Evolutionary conservation across 2,797 vertebrate genomes (phyloP), one percentile per base, ranked within the genome.

Genomic region (Smutsia gigantea): DNA sequence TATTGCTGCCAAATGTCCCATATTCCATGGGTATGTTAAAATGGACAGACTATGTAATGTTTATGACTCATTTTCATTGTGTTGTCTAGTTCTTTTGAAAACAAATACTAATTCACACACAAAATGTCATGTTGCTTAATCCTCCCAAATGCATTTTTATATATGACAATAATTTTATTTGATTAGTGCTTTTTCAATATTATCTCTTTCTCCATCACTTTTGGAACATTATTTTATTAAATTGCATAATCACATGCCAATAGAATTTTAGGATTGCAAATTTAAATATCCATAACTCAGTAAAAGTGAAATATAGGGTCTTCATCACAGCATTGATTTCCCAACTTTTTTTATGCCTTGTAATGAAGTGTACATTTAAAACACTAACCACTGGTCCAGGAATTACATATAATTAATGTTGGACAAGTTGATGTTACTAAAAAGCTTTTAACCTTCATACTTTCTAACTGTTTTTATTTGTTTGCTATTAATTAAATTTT

Each of bases 381-480:
- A 64, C 53, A 82, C 55, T n/a, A 87, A 59, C 75, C 63, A 86
- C 57, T 78, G 93, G 72, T 88, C 51, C 51, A 90, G 46, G 79
- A 96, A 96, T 94, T 94, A 72, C 85, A 63, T 85, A 49, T 87
- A 72, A 95, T 92, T 87, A 78, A 3, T 46, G 27, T 63, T 84
- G 66, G 92, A 87, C 87, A 94, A 93, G 57, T 87, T 89, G 72
- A 94, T 95, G 64, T 90, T 83, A 83, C 83, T 79, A 78, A 92
- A 66, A 96, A 42, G 39, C 90, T 74, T 72, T 92, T 92, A 90
- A 95, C 90, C 68, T 88, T 87, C 83, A 59, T 93, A 87, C 89
- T 91, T 66, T 95, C 37, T 96, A 82, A 93, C 90, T 97, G 96
- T 96, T 97, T 77, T 55, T 66, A 49, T 46, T 34, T 86, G 49